Conservation (phyloP, 2,113 vertebrate genomes). For the Labeo catla region DNA sequence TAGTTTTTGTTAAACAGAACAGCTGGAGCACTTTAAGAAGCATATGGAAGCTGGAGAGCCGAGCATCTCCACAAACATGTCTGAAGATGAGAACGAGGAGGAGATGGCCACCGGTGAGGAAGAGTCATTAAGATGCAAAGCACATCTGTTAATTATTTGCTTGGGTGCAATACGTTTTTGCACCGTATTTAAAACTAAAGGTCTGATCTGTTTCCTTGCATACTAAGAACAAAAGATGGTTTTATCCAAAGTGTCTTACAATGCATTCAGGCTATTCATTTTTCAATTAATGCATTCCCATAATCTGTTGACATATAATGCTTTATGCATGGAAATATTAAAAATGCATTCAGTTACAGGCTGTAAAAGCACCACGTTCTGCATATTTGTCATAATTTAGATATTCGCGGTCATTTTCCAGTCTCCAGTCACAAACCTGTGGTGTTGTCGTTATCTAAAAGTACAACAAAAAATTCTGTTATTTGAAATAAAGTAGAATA, state of each 20-base stretch:
- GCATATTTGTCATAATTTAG: background rate
- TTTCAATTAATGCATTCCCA: background rate
- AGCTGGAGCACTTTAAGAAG: slow-evolving; percentile 93
- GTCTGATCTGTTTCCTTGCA: background rate
- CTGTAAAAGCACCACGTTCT: background rate
- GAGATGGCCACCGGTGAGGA: slow-evolving; percentile 87
- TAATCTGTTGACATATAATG: background rate
- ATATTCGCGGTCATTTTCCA: background rate
- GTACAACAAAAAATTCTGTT: background rate
- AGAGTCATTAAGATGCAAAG: background rate
- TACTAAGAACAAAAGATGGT: background rate
- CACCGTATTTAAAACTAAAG: background rate
- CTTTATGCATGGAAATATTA: background rate
- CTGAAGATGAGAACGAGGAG: slow-evolving; percentile 95
- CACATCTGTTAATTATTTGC: background rate
- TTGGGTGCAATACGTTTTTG: background rate
- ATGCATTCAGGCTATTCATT: background rate
- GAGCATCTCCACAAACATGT: slow-evolving; percentile 86
- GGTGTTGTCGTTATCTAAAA: background rate
- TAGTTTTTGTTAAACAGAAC: slow-evolving; percentile 76
- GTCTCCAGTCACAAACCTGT: background rate
- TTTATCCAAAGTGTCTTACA: background rate
- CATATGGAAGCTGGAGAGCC: slow-evolving; percentile 97
- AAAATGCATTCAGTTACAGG: background rate
- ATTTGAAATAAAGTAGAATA: background rate